phyloP scores from a whole-genome alignment of 2,888 invertebrate genomes.

The Sussaba pulchella region DNA sequence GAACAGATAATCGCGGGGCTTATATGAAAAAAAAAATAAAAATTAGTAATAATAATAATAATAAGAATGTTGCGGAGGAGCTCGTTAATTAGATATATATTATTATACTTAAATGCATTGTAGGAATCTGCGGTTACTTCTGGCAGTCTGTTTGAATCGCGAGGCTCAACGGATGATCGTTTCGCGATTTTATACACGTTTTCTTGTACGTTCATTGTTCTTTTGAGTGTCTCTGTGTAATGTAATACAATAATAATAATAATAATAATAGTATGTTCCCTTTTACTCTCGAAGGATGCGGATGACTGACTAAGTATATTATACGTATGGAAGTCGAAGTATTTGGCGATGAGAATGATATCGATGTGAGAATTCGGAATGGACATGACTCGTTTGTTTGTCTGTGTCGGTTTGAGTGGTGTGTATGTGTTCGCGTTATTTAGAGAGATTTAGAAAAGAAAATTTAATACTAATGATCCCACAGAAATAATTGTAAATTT shows the following conservation, averaged over 20 bases:
- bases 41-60: neutral
- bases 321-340: constrained; percentile 68
- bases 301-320: constrained; percentile 63
- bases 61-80: constrained; percentile 16
- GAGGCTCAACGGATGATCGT: constrained; percentile 38
- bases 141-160: constrained; percentile 78
- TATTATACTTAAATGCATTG: constrained; percentile 81
- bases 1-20: constrained; percentile 37
- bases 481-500: no score
- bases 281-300: constrained; percentile 55
- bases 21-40: constrained; percentile 16
- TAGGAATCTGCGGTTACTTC: constrained; percentile 81
- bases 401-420: constrained; percentile 25
- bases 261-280: constrained; percentile 68
- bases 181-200: constrained; percentile 54
- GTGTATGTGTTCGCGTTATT: neutral
- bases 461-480: no score
- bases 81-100: constrained; percentile 65
- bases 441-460: no score
- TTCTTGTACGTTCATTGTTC: constrained; percentile 59
- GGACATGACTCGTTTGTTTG: constrained; percentile 68
- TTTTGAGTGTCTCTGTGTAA: constrained; percentile 56
- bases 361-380: constrained; percentile 70
- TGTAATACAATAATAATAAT: constrained; percentile 75
- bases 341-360: constrained; percentile 67